Percentiles rank a stretch among this genome's conserved stretches.
Evolutionary conservation across 2,888 invertebrate genomes (phyloP).

Genomic region (Hydrotaea cyrtoneurina): DNA sequence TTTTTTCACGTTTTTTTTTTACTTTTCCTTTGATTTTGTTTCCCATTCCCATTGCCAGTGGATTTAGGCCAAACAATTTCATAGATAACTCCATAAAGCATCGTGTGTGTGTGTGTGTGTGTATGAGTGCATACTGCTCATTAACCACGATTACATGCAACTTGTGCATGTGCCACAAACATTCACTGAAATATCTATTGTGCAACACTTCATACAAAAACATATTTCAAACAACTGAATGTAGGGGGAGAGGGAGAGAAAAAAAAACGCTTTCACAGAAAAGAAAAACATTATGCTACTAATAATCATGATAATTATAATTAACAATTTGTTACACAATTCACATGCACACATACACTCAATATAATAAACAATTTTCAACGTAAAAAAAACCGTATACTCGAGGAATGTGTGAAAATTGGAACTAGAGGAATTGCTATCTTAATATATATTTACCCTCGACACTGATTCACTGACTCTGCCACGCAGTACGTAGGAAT

Average conservation of each 20-base stretch:
- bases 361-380: not conserved
- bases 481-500: too few relatives aligned
- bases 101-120: not conserved
- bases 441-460: too few relatives aligned
- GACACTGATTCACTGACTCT: too few relatives aligned
- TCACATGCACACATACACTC: not conserved
- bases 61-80: slow-evolving; percentile 17
- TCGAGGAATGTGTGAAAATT: not conserved
- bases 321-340: slow-evolving; percentile 56
- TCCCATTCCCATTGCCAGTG: not conserved
- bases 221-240: not conserved
- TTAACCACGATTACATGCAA: slow-evolving; percentile 20
- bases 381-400: not conserved
- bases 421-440: too few relatives aligned
- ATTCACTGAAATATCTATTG: slow-evolving; percentile 18
- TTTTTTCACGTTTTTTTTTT: not conserved
- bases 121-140: not conserved
- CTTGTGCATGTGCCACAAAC: slow-evolving; percentile 16
- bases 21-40: not conserved
- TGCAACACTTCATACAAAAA: slow-evolving; percentile 15
- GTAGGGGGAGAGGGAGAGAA: not conserved
- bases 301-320: slow-evolving; percentile 58
- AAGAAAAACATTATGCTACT: slow-evolving; percentile 23
- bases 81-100: not conserved
- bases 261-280: not conserved